A percentile compares a stretch with the other conserved stretches of the same genome.
Conservation (phyloP, 37 sponge, comb jelly and placozoan species). For the Spongilla lacustris region DNA sequence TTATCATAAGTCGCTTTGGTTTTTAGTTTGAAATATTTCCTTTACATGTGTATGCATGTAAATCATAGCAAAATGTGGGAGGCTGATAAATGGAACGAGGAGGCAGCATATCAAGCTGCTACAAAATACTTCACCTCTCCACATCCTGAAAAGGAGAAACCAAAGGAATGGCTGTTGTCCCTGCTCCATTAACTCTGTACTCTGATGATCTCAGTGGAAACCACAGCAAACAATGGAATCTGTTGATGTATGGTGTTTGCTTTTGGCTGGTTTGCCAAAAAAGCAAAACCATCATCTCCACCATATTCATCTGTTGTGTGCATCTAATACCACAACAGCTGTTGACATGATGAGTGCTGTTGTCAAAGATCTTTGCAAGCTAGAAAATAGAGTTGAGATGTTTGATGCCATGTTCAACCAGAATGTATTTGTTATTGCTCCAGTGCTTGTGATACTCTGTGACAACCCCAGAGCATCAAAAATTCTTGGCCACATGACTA, state of each 20-base stretch:
- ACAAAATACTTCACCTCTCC: no score
- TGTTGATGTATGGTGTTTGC: slow-evolving; percentile 36
- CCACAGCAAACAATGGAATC: slow-evolving; percentile 41
- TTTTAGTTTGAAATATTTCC: no score
- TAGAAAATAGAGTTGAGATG: neutral
- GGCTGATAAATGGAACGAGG: no score
- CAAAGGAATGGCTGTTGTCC: neutral
- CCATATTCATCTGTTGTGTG: slow-evolving; percentile 18
- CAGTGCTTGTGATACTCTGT: slow-evolving; percentile 20
- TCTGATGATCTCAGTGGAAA: slow-evolving; percentile 59
- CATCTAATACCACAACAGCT: slow-evolving; percentile 20
- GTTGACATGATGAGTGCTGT: slow-evolving; percentile 14
- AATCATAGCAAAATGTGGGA: no score
- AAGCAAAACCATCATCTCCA: neutral
- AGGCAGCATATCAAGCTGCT: no score
- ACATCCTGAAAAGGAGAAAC: no score
- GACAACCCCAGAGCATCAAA: slow-evolving; percentile 41
- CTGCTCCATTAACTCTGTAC: slow-evolving; percentile 17
- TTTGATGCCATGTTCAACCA: slow-evolving; percentile 26
- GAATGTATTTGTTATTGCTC: slow-evolving; percentile 32
- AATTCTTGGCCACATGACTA: slow-evolving; percentile 20
- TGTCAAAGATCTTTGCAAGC: no score
- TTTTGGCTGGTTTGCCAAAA: slow-evolving; percentile 23
- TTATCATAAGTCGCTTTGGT: no score
- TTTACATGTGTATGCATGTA: no score